Base-by-base conservation (phyloP, 2,888 invertebrate species). In the Trachelus iudaicus region DNA sequence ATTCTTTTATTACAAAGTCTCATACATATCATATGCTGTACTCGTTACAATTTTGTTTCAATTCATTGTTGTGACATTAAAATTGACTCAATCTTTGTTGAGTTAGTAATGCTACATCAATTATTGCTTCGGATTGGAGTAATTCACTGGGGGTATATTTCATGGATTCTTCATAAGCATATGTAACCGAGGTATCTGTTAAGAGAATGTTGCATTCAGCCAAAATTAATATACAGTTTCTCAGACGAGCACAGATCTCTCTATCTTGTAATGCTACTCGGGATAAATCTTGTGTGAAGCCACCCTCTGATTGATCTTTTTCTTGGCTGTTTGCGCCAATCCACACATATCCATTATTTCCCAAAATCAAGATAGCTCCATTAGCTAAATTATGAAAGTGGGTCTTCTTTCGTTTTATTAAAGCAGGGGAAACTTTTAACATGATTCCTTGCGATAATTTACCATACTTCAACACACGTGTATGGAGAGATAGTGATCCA, bases 281-380 rank as follows among this genome's bases (percentile, higher is more conserved):
- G 0, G 91, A 89, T 75, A 96, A 92, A 92, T 97, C 95, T 87
- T 96, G 96, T 1, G 95, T 94, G 88, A 96, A 97, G 31, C 97
- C 97, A 68, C 95, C 95, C 34, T 94, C 94, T 73, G 93, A 94
- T 73, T 94, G 94, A 80, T 95, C 94, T 37, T 94, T 94, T 76
- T 94, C 94, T 73, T 93, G 92, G 11, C 93, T 92, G 9, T 93
- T 94, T 0, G 97, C 96, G 79, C 95, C 95, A 79, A 99, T 96
- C 98, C 98, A 99, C 81, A 99, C 95, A 87, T 96, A 98, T 0
- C 99, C 99, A 91, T 99, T 99, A 90, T 98, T 98, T 11, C 99
- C 99, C 34, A 99, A 94, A 80, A 99, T 98, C 34, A 99, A 93
- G 80, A 97, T 97, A 0, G 97, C 97, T 0, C 99, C 99, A 90